Conservation (phyloP, 2,888 invertebrate species). For the Trimorus sp. region DNA sequence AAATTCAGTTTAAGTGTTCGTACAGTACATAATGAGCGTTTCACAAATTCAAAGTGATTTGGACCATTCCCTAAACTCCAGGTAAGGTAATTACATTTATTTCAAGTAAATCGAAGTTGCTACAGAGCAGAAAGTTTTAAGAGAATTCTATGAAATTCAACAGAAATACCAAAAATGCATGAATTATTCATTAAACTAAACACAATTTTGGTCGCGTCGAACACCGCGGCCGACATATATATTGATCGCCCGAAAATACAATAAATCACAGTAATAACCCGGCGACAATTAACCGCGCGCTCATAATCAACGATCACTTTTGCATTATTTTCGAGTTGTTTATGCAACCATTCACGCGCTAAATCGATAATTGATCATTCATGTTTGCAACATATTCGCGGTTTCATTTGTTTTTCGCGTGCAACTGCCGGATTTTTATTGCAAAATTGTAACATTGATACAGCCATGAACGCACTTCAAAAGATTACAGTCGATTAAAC, state of each 20-base stretch:
- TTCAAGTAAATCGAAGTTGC: too few species aligned
- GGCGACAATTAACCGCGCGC: conserved; percentile 15
- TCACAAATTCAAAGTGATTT: too few species aligned
- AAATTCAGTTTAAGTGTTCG: too few species aligned
- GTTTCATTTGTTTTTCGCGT: background rate
- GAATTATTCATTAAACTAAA: conserved; percentile 28
- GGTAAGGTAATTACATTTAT: too few species aligned
- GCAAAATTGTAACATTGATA: background rate
- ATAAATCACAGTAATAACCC: conserved; percentile 21
- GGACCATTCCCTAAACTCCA: too few species aligned
- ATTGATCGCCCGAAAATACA: conserved; percentile 3
- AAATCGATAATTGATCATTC: background rate
- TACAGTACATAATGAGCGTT: too few species aligned
- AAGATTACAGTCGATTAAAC: too few species aligned
- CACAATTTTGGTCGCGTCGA: conserved; percentile 7
- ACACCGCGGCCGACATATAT: conserved; percentile 10
- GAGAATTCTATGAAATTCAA: too few species aligned
- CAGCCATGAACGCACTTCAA: too few species aligned
- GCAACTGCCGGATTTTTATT: background rate
- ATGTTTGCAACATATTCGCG: background rate
- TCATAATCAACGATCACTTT: conserved; percentile 20
- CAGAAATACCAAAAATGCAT: background rate
- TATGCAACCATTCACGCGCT: background rate
- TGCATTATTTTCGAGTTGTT: conserved; percentile 12
- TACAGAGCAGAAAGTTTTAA: too few species aligned